Evolutionary conservation across 2,888 invertebrate species (phyloP).

Genomic region (Dusona sp.): DNA sequence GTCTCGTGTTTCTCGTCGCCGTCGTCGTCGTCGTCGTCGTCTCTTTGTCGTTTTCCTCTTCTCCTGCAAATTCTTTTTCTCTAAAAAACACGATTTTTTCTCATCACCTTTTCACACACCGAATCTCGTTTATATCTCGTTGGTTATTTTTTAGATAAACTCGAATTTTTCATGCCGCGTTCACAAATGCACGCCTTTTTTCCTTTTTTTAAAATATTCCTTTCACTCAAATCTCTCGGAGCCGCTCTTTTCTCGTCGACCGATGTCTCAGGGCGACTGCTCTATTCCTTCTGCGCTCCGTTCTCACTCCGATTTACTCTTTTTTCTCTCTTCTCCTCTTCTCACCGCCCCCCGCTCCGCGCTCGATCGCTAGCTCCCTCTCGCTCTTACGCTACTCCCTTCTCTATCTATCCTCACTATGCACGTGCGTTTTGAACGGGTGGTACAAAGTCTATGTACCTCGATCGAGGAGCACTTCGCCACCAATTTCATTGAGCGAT

Average conservation of each 20-base stretch:
- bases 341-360: slow-evolving; percentile 28
- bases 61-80: slow-evolving; percentile 16
- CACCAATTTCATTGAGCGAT: slow-evolving; percentile 31
- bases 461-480: slow-evolving; percentile 46
- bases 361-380: slow-evolving; percentile 7
- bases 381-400: slow-evolving; percentile 25
- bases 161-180: background rate
- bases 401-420: slow-evolving; percentile 44
- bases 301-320: slow-evolving; percentile 32
- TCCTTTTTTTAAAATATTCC: slow-evolving; percentile 21
- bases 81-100: slow-evolving; percentile 11
- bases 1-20: slow-evolving; percentile 37
- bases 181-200: background rate
- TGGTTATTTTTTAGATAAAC: background rate
- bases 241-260: slow-evolving; percentile 41
- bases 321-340: slow-evolving; percentile 46
- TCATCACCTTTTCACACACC: background rate
- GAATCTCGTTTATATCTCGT: background rate
- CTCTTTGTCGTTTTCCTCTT: slow-evolving; percentile 18
- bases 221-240: slow-evolving; percentile 22
- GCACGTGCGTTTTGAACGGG: slow-evolving; percentile 79
- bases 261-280: slow-evolving; percentile 48
- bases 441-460: slow-evolving; percentile 74
- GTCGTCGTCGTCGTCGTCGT: slow-evolving; percentile 19
- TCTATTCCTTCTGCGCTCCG: slow-evolving; percentile 45